A percentile compares a stretch with the other conserved stretches of the same genome.
These are phyloP conservation scores for Lasioglossum leucozonium DNA, from an alignment of 2,888 invertebrate species.

Conservation along the genomic window DNA sequence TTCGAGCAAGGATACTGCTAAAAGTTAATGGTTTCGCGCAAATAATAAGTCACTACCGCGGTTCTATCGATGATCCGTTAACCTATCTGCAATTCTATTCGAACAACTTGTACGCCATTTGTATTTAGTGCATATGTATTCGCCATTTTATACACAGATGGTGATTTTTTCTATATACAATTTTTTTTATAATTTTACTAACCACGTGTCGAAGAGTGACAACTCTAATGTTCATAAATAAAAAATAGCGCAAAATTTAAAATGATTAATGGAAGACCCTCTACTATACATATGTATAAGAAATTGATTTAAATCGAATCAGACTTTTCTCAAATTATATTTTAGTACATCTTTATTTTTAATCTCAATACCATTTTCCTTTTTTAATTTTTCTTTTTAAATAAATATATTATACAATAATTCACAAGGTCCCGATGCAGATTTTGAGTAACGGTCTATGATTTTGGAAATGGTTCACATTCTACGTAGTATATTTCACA, in stretches of 20 bases:
- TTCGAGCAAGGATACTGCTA: conserved; percentile 18
- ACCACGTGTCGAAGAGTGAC: no score
- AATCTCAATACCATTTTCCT: neutral
- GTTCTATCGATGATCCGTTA: conserved; percentile 9
- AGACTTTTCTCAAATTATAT: neutral
- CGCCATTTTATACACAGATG: neutral
- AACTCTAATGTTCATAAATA: no score
- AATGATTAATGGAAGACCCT: no score
- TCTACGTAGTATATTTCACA: no score
- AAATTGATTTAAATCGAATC: neutral
- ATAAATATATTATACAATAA: neutral
- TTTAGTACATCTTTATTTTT: neutral
- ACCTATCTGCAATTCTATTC: neutral
- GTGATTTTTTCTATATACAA: no score
- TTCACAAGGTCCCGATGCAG: no score
- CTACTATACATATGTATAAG: neutral
- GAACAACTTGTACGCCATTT: neutral
- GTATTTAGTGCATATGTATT: neutral
- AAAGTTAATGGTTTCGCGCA: conserved; percentile 31
- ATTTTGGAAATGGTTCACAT: no score
- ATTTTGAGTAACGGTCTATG: no score
- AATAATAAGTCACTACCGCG: conserved; percentile 23
- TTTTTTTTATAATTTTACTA: no score
- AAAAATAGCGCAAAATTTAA: no score
- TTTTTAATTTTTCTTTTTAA: no score